These are phyloP conservation scores for Numida meleagris DNA, from an alignment of 2,113 vertebrate genomes.

Conservation along the genomic window DNA sequence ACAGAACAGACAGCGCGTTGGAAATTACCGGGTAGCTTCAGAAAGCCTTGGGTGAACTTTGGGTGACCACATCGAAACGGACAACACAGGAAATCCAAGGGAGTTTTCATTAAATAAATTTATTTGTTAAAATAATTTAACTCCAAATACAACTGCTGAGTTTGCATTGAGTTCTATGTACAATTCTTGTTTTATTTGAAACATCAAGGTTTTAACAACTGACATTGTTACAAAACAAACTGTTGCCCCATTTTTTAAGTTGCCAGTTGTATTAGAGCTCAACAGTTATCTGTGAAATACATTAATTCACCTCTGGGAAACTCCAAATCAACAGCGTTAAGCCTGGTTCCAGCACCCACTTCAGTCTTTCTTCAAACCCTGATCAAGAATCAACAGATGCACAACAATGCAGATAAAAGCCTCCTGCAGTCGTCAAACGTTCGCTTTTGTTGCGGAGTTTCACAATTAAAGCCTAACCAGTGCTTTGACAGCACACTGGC, in stretches of 20 bases:
- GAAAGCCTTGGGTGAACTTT: background rate
- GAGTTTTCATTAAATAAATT: slow-evolving; percentile 87
- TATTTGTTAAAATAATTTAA: slow-evolving; percentile 92
- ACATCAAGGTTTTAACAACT: slow-evolving; percentile 82
- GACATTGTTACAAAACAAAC: slow-evolving; percentile 82
- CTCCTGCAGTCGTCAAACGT: slow-evolving; percentile 70
- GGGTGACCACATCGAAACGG: background rate
- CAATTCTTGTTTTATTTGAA: slow-evolving; percentile 82
- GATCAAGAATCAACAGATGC: slow-evolving; percentile 79
- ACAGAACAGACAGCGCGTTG: background rate
- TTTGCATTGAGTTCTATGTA: slow-evolving; percentile 86
- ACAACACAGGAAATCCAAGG: slow-evolving; percentile 19
- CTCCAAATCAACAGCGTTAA: slow-evolving; percentile 76
- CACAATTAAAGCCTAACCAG: slow-evolving; percentile 77
- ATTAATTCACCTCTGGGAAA: slow-evolving; percentile 77
- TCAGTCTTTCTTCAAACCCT: slow-evolving; percentile 80
- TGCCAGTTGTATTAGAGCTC: slow-evolving; percentile 82
- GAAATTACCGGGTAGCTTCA: background rate
- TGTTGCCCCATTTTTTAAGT: slow-evolving; percentile 73
- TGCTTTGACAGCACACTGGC: slow-evolving; percentile 31
- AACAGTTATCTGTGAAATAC: slow-evolving; percentile 78
- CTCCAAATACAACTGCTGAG: slow-evolving; percentile 87
- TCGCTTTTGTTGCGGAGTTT: slow-evolving; percentile 72
- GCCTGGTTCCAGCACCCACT: slow-evolving; percentile 78
- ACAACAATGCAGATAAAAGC: slow-evolving; percentile 71